A percentile compares a stretch with the other conserved stretches of the same genome.
phyloP scores from a whole-genome alignment of 2,113 vertebrate genomes.

The Stegostoma tigrinum region DNA sequence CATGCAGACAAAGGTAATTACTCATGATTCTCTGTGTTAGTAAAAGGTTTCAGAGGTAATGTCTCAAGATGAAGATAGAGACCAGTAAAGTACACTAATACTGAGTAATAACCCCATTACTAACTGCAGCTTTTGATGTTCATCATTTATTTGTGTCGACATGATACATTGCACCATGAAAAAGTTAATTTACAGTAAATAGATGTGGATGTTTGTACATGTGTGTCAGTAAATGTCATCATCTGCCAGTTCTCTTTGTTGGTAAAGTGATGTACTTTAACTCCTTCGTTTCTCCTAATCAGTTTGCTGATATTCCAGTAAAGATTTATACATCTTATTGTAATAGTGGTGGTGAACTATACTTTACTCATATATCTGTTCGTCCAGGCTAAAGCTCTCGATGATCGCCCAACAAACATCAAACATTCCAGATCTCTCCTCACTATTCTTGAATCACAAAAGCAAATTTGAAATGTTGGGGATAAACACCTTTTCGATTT shows the following conservation, averaged over 20 bases:
- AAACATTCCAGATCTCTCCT: no score
- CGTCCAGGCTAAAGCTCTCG: not conserved
- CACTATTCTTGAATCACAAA: not conserved
- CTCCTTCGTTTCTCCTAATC: conserved; percentile 7
- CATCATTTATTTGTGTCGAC: conserved; percentile 35
- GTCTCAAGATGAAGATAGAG: conserved; percentile 33
- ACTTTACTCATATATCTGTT: not conserved
- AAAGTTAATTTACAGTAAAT: conserved; percentile 34
- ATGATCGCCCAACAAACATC: not conserved
- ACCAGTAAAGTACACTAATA: conserved; percentile 36
- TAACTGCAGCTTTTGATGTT: conserved; percentile 31
- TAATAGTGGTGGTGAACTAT: not conserved
- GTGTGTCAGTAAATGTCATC: conserved; percentile 36
- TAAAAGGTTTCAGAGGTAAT: conserved; percentile 36
- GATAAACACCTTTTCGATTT: not conserved
- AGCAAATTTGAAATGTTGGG: not conserved
- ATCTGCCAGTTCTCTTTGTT: conserved; percentile 14
- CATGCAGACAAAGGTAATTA: conserved; percentile 37
- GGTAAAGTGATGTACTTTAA: conserved; percentile 23
- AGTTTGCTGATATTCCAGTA: not conserved
- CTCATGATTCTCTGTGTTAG: conserved; percentile 35
- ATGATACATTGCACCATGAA: conserved; percentile 35
- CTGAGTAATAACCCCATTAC: conserved; percentile 38
- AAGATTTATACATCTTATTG: not conserved
- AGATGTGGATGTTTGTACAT: conserved; percentile 36